Percentiles rank a stretch among this genome's conserved stretches.
phyloP scores from a whole-genome alignment of 2,797 vertebrate genomes.

The Peromyscus melanophrys region DNA sequence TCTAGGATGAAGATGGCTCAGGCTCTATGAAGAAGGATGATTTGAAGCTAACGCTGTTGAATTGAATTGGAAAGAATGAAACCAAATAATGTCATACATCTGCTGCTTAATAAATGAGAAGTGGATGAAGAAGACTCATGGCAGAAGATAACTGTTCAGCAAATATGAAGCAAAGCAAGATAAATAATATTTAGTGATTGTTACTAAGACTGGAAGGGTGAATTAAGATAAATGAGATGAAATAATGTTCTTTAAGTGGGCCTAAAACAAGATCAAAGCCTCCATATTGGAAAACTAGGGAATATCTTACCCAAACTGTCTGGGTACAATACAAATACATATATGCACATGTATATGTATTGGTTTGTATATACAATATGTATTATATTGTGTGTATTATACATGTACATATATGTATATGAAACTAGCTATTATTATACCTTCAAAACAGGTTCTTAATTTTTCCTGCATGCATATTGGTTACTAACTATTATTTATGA shows the following conservation, averaged over 20 bases:
- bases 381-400: neutral
- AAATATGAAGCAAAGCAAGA: conserved; percentile 86
- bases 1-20: fast-evolving
- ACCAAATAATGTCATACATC: conserved; percentile 74
- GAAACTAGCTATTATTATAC: too few relatives aligned
- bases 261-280: conserved; percentile 78
- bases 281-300: conserved; percentile 58
- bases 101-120: conserved; percentile 63
- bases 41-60: conserved; percentile 16
- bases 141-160: conserved; percentile 74
- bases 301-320: neutral
- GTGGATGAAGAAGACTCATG: conserved; percentile 79
- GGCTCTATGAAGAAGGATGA: conserved; percentile 81
- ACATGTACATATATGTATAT: neutral
- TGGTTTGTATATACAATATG: neutral
- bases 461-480: neutral
- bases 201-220: conserved; percentile 57
- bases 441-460: neutral
- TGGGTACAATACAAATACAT: neutral
- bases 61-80: conserved; percentile 58
- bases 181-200: conserved; percentile 80
- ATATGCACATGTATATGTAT: neutral
- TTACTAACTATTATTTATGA: neutral
- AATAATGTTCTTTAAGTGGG: conserved; percentile 57
- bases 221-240: conserved; percentile 83